Evolutionary conservation across 2,888 invertebrate species (phyloP), one percentile per base, ranked within the genome.

Genomic region (Brachyopa scutellaris): DNA sequence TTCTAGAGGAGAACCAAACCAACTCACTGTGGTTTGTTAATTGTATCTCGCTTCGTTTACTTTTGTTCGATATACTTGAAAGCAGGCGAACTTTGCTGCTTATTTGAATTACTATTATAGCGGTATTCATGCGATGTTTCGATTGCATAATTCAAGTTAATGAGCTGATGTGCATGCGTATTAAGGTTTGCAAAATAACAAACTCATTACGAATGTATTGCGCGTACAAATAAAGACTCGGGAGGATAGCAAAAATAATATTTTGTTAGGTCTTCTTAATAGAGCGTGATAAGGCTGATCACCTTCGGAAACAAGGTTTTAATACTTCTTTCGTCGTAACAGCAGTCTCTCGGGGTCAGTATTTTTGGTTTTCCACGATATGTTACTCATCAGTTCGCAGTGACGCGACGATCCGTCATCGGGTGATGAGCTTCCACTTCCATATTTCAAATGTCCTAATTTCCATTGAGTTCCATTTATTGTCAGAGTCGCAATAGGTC

Each of bases 51-150:
- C 7, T 15, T 49, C 9, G 17, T 17, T 15, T 53, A 8, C 1
- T 19, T 11, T 53, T 53, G n/a, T 17, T 36, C 42, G 29, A 19
- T 11, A 61, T 45, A 42, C 23, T 36, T 45, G n/a, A n/a, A n/a
- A n/a, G 29, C 17, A 42, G 11, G 13, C 45, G 26, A 36, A 38
- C 57, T 45, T 69, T 38, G 47, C 38, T 57, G 47, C 29, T 45
- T 13, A 59, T 45, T 45, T 11, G 26, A 57, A 45, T 38, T 57
- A 19, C 29, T 36, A 23, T 55, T 33, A 45, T 33, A 19, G 15
- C 55, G 19, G 0, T 13, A 36, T 57, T 59, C 69, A 69, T 55
- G 45, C 55, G 36, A 47, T 57, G 36, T 36, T 57, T 29, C 19
- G 17, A 11, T 49, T 38, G 38, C 17, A 49, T 36, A 57, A 67